phyloP scores from a whole-genome alignment of 2,797 vertebrate species.

The Leuciscus waleckii region DNA sequence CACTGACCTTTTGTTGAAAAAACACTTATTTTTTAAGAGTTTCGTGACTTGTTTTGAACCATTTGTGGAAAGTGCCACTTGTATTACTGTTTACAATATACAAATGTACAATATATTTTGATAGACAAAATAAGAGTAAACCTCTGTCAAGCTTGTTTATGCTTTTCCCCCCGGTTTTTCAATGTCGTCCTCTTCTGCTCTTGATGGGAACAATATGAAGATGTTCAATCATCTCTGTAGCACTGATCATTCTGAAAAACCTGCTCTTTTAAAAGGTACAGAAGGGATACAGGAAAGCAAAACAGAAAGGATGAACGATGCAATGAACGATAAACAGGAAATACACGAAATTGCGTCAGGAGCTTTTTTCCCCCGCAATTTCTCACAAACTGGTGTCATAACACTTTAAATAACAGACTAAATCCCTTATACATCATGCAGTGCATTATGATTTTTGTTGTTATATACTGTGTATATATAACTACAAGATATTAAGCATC shows the following conservation, averaged over 20 bases:
- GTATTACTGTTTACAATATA: not conserved
- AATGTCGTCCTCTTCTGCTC: not conserved
- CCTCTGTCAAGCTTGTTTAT: not conserved
- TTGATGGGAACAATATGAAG: not conserved
- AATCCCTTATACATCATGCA: not conserved
- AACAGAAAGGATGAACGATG: constrained; percentile 27
- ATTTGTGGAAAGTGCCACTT: not conserved
- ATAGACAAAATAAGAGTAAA: not conserved
- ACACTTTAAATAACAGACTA: constrained; percentile 8
- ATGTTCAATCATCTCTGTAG: not conserved
- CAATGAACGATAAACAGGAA: not conserved
- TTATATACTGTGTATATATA: not conserved
- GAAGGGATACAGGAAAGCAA: not conserved
- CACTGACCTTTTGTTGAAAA: not conserved
- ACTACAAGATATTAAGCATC: not conserved
- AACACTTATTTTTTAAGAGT: too few relatives aligned
- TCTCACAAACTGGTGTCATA: constrained; percentile 6
- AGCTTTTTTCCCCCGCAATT: not conserved
- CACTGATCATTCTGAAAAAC: not conserved
- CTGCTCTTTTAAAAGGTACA: constrained; percentile 2
- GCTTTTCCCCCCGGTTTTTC: not conserved
- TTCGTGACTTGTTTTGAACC: too few relatives aligned
- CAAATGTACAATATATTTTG: not conserved
- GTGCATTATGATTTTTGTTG: not conserved
- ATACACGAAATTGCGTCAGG: not conserved